Percentiles rank a stretch among this genome's conserved stretches.
These are phyloP conservation scores for Lasioglossum lativentre DNA, from an alignment of 2,888 invertebrate genomes.

Conservation along the genomic window DNA sequence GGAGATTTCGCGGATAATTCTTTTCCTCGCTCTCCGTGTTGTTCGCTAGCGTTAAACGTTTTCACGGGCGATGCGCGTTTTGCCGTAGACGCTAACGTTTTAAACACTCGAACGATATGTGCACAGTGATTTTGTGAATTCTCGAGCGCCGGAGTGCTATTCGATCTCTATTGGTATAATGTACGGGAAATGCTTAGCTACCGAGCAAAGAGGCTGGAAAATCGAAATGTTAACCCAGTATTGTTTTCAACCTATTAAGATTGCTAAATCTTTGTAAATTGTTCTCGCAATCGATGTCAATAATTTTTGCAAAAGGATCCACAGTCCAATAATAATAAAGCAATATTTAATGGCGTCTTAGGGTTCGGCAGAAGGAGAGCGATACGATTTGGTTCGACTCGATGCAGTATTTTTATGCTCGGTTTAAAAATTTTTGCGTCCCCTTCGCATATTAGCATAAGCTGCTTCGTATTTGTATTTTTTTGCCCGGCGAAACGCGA, in stretches of 20 bases:
- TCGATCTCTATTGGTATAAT: neutral
- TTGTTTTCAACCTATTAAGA: too few relatives aligned
- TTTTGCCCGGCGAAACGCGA: neutral
- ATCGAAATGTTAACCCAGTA: neutral
- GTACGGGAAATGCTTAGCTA: neutral
- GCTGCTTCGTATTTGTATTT: neutral
- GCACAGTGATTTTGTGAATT: neutral
- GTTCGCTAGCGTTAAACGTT: neutral
- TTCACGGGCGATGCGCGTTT: neutral
- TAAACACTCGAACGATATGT: neutral
- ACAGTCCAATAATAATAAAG: neutral
- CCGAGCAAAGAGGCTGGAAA: neutral
- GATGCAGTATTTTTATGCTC: neutral
- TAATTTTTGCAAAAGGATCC: too few relatives aligned
- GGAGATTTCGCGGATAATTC: neutral
- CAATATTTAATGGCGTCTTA: too few relatives aligned
- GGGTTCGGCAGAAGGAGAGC: neutral
- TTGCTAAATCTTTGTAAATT: too few relatives aligned
- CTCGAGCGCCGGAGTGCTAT: neutral
- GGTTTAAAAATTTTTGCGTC: neutral
- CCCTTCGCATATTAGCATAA: neutral
- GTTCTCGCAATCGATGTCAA: too few relatives aligned
- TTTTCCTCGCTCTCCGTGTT: neutral
- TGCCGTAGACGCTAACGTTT: neutral
- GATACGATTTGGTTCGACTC: neutral